Base-by-base conservation (phyloP, 2,797 vertebrate genomes). In the Pogonophryne albipinna region DNA sequence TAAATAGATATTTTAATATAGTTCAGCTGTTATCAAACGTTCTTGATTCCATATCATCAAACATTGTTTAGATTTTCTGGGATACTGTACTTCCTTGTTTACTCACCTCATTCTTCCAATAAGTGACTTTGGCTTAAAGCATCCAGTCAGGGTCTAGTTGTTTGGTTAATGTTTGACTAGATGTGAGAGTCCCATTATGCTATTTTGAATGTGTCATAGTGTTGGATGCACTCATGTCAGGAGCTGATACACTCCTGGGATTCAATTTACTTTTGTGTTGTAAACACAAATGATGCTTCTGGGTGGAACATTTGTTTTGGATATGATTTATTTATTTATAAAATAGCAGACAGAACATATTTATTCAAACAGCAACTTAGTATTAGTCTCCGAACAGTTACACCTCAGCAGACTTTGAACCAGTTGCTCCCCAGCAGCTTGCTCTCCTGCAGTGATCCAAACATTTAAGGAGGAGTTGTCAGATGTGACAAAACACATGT, bases 161-260 rank as follows among this genome's bases (percentile, higher is more conserved):
- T 72, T 78, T 71, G 65, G 85, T 76, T 78, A 84, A 60, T 84
- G 2, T 79, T 76, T 88, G 56, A 88, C 74, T 31, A 66, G 71
- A 60, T 58, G 6, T 23, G 13, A 23, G 12, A 51, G 46, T 71
- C 60, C 63, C 17, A 15, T 31, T 16, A 34, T 44, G 3, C n/a
- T 16, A 23, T 4, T 74, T 66, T 67, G n/a, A 73, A 42, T 34
- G 52, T 14, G 7, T 60, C 20, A 14, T 10, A 17, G 8, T 13
- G 20, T 5, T 27, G 27, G 45, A 63, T 13, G 3, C 7, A 27
- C 14, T 64, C 16, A 42, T 3, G 11, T n/a, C 14, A 31, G 41
- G 12, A 49, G 19, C 61, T 56, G 19, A 13, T 31, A 65, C 16
- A 47, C 41, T 46, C 15, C 57, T 66, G 10, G 42, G 27, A 71